A percentile compares a stretch with the other conserved stretches of the same genome.
phyloP scores from a whole-genome alignment of 1,140 invertebrate genomes.

The Caenorhabditis elegans region WBcel235 BX284606.5:8529501-8530000 shows the following conservation, averaged over 20 bases:
- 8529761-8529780: background rate
- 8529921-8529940: too few species aligned
- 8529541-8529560: too few species aligned
- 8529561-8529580: background rate
- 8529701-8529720: background rate
- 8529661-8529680: background rate
- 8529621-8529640: too few species aligned
- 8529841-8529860: background rate
- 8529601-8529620: background rate
- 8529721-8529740: background rate
- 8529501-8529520: background rate
- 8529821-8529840: background rate
- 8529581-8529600: background rate
- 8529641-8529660: background rate
- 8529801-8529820: background rate
- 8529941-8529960: too few species aligned
- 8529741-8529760: background rate
- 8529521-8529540: background rate
- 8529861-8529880: too few species aligned
- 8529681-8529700: background rate
- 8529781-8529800: background rate
- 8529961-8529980: too few species aligned
- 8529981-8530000: too few species aligned
- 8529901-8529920: too few species aligned
- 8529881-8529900: too few species aligned